Conservation (phyloP, 2,113 vertebrate species). For the Pangasianodon gigas region DNA sequence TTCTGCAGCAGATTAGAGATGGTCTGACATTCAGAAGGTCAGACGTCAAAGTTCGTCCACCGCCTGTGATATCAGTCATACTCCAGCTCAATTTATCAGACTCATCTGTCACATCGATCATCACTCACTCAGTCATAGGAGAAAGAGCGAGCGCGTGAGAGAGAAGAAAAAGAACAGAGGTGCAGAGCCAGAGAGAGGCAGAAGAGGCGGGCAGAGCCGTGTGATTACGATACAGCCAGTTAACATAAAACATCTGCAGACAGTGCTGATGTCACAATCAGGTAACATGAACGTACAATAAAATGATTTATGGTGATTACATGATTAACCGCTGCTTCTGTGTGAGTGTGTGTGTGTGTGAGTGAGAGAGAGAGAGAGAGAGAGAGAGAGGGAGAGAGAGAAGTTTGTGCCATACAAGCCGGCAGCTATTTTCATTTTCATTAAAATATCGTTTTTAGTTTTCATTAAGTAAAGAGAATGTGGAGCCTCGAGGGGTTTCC, state of each 20-base stretch:
- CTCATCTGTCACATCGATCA: conserved; percentile 32
- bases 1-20: conserved; percentile 5
- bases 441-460: conserved; percentile 34
- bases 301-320: conserved; percentile 17
- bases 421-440: conserved; percentile 30
- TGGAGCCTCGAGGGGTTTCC: conserved; percentile 6
- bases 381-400: neutral
- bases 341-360: neutral
- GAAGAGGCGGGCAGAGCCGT: neutral
- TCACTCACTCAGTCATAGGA: conserved; percentile 15
- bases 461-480: conserved; percentile 34
- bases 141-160: neutral
- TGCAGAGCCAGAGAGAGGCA: neutral
- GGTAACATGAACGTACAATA: neutral
- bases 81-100: conserved; percentile 6
- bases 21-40: conserved; percentile 10
- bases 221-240: neutral
- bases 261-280: neutral
- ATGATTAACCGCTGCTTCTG: neutral
- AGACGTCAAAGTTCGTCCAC: conserved; percentile 11
- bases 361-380: neutral
- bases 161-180: neutral
- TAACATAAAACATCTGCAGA: neutral
- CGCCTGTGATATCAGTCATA: conserved; percentile 3
- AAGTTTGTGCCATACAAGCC: neutral